Base-by-base conservation (phyloP, 2,888 invertebrate genomes). In the Agrotis ipsilon region DNA sequence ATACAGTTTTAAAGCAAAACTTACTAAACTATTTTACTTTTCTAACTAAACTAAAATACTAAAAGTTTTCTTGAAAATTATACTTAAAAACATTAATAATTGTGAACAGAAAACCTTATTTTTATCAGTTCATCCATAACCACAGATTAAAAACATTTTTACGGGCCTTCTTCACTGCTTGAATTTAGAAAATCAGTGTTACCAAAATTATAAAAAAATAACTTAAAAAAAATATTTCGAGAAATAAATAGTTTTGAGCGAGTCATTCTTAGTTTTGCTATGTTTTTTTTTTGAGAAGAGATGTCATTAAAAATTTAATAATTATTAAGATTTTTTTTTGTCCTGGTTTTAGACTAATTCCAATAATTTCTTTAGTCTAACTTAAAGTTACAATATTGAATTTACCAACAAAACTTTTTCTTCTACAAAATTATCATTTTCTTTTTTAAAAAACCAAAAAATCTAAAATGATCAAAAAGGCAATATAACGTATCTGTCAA, bases 161-260 rank as follows among this genome's bases (percentile, higher is more conserved):
- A 21, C 6, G 39, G 32, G 58, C 54, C 62, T 48, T 32, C 48
- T 57, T 68, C 39, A 48, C 46, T 61, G 68, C 32, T 48, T 54
- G 62, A 79, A 76, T 79, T 83, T 83, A 11, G 66, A 73, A 72
- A n/a, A 58, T 48, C 68, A 66, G 24, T 55, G 45, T 63, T 61
- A 61, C 61, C 62, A 58, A 66, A 65, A 70, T 24, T 60, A 77
- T 46, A 49, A 57, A 72, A 72, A 72, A 75, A 77, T 75, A 80
- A 74, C 65, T 83, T 75, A 80, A 54, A 46, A 58, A 68, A 59
- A 75, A 21, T 81, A 81, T 69, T 75, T 73, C 68, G 63, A 84
- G 68, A 78, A 84, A 85, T 84, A 83, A 85, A 82, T 84, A 80
- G 75, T 71, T 78, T 84, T 85, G 80, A 85, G 79, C 83, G 71